A percentile compares a stretch with the other conserved stretches of the same genome.
Evolutionary conservation across 92 coral and sea anemone species (phyloP).

Genomic region (Zoanthus gigantus): DNA sequence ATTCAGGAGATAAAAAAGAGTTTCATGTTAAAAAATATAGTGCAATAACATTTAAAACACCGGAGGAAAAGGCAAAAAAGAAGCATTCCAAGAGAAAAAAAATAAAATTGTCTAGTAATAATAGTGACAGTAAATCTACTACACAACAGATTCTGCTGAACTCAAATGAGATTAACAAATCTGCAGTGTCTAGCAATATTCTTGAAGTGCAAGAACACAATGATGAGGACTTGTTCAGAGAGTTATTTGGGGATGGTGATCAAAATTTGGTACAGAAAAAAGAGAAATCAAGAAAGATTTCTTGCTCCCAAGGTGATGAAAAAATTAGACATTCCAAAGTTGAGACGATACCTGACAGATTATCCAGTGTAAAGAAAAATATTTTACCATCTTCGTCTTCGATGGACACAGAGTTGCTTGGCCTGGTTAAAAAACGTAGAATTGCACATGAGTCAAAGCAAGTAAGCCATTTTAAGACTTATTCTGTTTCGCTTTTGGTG

Average conservation of each 20-base stretch:
- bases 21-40: neutral
- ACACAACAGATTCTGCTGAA: neutral
- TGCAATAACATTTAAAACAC: slow-evolving; percentile 7
- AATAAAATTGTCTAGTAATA: neutral
- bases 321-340: neutral
- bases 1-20: neutral
- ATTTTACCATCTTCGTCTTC: slow-evolving; percentile 48
- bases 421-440: slow-evolving; percentile 89
- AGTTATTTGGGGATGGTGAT: slow-evolving; percentile 21
- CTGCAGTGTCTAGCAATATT: neutral
- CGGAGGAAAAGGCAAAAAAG: neutral
- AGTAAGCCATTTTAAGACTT: slow-evolving; percentile 58
- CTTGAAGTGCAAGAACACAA: slow-evolving; percentile 74
- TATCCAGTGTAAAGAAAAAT: neutral
- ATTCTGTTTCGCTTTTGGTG: neutral
- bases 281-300: neutral
- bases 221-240: slow-evolving; percentile 41
- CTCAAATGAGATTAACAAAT: neutral
- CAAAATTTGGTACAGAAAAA: neutral
- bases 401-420: slow-evolving; percentile 63
- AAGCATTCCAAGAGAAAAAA: slow-evolving; percentile 4
- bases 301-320: neutral
- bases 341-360: neutral
- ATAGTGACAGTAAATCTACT: neutral
- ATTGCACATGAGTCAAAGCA: slow-evolving; percentile 90